Evolutionary conservation across 2,113 vertebrate species (phyloP).

Genomic region (Neomonachus schauinslandi): DNA sequence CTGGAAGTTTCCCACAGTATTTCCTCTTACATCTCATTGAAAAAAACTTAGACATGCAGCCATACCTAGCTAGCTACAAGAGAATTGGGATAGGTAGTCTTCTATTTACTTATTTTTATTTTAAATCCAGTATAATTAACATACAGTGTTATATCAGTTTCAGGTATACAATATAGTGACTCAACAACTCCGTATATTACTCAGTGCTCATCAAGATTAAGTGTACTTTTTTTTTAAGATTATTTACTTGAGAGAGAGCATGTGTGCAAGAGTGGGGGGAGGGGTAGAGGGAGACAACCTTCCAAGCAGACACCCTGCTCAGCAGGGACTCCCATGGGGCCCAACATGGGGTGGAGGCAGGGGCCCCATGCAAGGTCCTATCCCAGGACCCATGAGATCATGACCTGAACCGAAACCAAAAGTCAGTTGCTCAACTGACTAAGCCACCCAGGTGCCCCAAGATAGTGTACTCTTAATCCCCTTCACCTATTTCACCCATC

Average conservation of each 20-base stretch:
- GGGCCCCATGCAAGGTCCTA: neutral
- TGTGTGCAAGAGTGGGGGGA: neutral
- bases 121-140: neutral
- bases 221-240: neutral
- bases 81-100: neutral
- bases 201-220: neutral
- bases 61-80: neutral
- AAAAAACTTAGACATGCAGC: neutral
- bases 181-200: neutral
- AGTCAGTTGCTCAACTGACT: neutral
- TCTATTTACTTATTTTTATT: neutral
- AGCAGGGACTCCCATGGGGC: neutral
- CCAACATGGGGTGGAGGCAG: neutral
- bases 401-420: neutral
- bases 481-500: neutral
- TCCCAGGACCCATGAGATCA: neutral
- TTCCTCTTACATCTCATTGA: neutral
- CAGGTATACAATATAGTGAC: neutral
- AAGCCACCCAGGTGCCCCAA: neutral
- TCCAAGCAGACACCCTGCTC: neutral
- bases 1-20: neutral
- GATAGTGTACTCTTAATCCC: neutral
- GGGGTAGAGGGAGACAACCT: neutral
- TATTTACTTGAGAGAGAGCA: neutral
- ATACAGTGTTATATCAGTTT: neutral